phyloP scores from a whole-genome alignment of 2,113 vertebrate genomes.

The Lates calcarifer region DNA sequence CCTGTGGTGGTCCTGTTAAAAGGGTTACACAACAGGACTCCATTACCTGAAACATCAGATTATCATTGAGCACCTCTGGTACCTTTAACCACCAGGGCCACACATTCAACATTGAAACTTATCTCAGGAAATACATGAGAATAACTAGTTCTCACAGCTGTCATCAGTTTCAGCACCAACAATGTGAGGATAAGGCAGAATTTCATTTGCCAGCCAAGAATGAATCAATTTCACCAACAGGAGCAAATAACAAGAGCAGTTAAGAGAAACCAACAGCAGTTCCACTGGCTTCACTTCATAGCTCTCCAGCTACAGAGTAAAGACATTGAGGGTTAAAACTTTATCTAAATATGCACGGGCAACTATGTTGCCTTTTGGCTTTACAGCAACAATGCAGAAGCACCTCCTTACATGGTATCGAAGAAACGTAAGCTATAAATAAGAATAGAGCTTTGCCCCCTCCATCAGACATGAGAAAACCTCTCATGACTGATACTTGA shows the following conservation, averaged over 20 bases:
- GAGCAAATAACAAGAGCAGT: neutral
- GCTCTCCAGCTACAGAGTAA: neutral
- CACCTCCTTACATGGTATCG: slow-evolving; percentile 69
- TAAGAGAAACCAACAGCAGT: neutral
- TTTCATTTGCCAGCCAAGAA: neutral
- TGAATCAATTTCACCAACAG: neutral
- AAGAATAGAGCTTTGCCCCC: neutral
- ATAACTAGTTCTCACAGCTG: neutral
- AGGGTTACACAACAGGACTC: neutral
- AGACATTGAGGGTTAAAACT: slow-evolving; percentile 11
- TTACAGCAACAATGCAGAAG: slow-evolving; percentile 42
- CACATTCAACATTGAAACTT: neutral
- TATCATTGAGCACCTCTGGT: too few relatives aligned
- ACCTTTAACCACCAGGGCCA: neutral
- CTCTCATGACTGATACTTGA: slow-evolving; percentile 52
- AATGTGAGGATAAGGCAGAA: neutral
- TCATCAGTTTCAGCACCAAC: neutral
- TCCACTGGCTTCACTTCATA: neutral
- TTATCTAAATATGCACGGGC: slow-evolving; percentile 25
- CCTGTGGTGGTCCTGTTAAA: neutral
- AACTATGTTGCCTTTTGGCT: slow-evolving; percentile 35
- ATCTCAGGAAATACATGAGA: neutral
- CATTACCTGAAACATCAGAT: neutral
- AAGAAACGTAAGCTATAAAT: slow-evolving; percentile 60
- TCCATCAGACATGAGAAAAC: slow-evolving; percentile 40